phyloP scores from a whole-genome alignment of 2,797 vertebrate genomes.

The Chlorospingus semifuscus region DNA sequence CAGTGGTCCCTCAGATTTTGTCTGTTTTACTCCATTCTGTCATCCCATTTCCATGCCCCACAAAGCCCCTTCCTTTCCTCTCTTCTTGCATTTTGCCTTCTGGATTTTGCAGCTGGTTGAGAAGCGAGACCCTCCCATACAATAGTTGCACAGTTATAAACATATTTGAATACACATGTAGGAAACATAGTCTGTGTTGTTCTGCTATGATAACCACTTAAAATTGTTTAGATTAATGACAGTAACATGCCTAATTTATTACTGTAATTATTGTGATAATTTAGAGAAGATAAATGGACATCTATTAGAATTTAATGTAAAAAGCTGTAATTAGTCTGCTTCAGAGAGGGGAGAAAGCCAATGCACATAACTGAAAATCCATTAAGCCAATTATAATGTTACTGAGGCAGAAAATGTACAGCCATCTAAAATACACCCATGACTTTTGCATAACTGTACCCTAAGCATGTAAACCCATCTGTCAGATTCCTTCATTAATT shows the following conservation, averaged over 20 bases:
- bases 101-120: neutral
- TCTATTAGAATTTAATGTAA: conserved; percentile 75
- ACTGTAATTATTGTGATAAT: conserved; percentile 69
- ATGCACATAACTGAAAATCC: conserved; percentile 59
- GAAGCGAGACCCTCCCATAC: neutral
- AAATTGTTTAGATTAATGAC: conserved; percentile 55
- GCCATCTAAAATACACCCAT: conserved; percentile 54
- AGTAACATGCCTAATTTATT: conserved; percentile 63
- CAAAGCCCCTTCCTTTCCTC: neutral
- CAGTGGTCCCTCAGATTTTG: neutral
- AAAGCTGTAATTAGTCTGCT: conserved; percentile 75
- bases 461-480: conserved; percentile 76
- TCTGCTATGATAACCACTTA: conserved; percentile 31
- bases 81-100: neutral
- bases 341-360: conserved; percentile 38
- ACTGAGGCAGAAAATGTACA: conserved; percentile 54
- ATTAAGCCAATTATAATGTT: conserved; percentile 72
- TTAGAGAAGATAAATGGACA: conserved; percentile 74
- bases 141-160: neutral
- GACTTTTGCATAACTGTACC: conserved; percentile 48
- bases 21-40: neutral
- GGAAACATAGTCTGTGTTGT: neutral
- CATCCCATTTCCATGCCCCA: neutral
- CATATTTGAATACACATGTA: conserved; percentile 53
- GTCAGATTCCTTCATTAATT: conserved; percentile 85